A percentile compares a stretch with the other conserved stretches of the same genome.
Evolutionary conservation across 1,140 invertebrate species (phyloP).

Genomic region (Copidosoma floridanum): DNA sequence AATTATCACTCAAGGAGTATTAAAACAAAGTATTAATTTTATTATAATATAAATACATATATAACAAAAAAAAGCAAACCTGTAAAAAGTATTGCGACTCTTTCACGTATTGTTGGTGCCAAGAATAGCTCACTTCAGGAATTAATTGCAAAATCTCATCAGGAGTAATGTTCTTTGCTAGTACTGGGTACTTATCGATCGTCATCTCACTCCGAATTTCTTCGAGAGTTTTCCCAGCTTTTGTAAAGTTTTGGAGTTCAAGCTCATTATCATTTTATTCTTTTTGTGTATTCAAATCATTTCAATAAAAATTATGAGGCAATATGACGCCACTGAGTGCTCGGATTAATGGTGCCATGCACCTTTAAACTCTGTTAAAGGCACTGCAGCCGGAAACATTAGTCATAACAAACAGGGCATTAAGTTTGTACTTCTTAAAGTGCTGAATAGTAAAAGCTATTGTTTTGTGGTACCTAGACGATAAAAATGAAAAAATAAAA

Average conservation of each 20-base stretch:
- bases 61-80: too few relatives aligned
- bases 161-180: constrained; percentile 34
- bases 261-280: too few relatives aligned
- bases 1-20: too few relatives aligned
- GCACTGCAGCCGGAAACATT: constrained; percentile 48
- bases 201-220: constrained; percentile 37
- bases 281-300: constrained; percentile 47
- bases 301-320: constrained; percentile 44
- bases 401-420: constrained; percentile 47
- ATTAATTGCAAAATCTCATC: background rate
- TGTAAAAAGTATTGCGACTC: too few relatives aligned
- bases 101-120: constrained; percentile 11
- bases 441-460: constrained; percentile 40
- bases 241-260: constrained; percentile 42
- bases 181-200: constrained; percentile 38
- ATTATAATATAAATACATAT: too few relatives aligned
- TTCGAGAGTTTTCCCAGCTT: constrained; percentile 38
- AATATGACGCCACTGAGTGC: constrained; percentile 17
- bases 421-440: constrained; percentile 45
- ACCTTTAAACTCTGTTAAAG: constrained; percentile 37
- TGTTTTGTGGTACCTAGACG: constrained; percentile 41
- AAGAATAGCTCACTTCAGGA: background rate
- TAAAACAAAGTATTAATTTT: too few relatives aligned
- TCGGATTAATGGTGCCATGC: constrained; percentile 47
- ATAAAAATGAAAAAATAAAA: too few relatives aligned